Percentiles rank a stretch among this genome's conserved stretches.
These are phyloP conservation scores for Cebidichthys violaceus DNA, from an alignment of 2,113 vertebrate genomes.

Conservation along the genomic window DNA sequence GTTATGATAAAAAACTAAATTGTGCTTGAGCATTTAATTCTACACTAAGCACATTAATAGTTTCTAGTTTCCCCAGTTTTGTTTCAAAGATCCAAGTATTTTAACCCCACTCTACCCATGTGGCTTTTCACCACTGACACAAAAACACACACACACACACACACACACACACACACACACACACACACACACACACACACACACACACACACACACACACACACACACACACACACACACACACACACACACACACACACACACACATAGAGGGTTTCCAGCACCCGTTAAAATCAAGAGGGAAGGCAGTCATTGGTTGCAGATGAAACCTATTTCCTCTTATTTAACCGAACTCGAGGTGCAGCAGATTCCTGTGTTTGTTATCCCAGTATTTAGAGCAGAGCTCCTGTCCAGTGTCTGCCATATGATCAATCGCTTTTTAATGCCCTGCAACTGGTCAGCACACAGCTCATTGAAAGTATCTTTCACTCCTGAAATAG, in stretches of 20 bases:
- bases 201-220: constrained; percentile 23
- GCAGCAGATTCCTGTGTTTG: constrained; percentile 68
- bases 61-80: background rate
- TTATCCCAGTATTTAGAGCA: constrained; percentile 53
- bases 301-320: constrained; percentile 72
- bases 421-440: constrained; percentile 46
- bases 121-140: constrained; percentile 19
- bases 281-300: constrained; percentile 67
- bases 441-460: constrained; percentile 35
- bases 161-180: constrained; percentile 23
- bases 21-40: background rate
- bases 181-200: constrained; percentile 14
- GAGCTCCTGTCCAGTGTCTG: constrained; percentile 26
- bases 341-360: constrained; percentile 54
- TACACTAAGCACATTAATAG: background rate
- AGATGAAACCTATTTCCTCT: constrained; percentile 79
- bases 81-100: constrained; percentile 42
- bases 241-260: constrained; percentile 23
- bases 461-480: constrained; percentile 28
- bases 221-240: constrained; percentile 14
- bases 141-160: constrained; percentile 21
- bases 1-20: background rate
- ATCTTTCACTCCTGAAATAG: constrained; percentile 50
- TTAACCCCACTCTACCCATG: constrained; percentile 29
- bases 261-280: constrained; percentile 53